phyloP scores from a whole-genome alignment of 2,113 vertebrate genomes.

The Myanophis thanlyinensis region DNA sequence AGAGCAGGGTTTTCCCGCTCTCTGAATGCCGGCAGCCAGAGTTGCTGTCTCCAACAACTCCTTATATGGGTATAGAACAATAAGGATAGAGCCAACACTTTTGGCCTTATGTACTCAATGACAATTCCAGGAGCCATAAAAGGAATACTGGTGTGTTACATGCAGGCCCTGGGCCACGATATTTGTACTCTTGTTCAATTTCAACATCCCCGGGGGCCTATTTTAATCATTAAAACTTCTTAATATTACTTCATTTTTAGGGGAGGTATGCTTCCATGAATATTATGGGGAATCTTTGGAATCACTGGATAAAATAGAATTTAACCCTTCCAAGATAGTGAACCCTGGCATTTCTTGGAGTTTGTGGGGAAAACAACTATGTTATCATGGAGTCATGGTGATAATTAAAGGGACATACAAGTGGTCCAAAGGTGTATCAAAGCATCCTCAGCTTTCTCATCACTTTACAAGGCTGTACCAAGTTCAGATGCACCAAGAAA shows the following conservation, averaged over 20 bases:
- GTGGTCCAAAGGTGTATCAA: neutral
- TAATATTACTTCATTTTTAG: neutral
- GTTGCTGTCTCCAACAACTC: too few species aligned
- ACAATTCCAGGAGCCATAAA: neutral
- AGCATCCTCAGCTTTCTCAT: neutral
- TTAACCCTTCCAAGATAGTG: neutral
- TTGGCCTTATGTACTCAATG: neutral
- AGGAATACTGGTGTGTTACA: neutral
- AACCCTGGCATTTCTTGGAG: neutral
- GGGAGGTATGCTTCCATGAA: neutral
- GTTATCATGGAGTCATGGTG: neutral
- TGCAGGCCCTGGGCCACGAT: neutral
- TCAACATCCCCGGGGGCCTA: neutral
- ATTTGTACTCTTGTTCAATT: neutral
- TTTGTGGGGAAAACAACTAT: neutral
- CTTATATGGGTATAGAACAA: too few species aligned
- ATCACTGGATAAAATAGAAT: neutral
- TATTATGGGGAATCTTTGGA: neutral
- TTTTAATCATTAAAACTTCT: neutral
- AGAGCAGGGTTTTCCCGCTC: too few species aligned
- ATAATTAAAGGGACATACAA: neutral
- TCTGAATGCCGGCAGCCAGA: too few species aligned
- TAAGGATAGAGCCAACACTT: neutral
- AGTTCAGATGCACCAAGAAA: neutral
- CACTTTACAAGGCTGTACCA: too few species aligned